Conservation (phyloP, 2,113 vertebrate species). For the Caloenas nicobarica region DNA sequence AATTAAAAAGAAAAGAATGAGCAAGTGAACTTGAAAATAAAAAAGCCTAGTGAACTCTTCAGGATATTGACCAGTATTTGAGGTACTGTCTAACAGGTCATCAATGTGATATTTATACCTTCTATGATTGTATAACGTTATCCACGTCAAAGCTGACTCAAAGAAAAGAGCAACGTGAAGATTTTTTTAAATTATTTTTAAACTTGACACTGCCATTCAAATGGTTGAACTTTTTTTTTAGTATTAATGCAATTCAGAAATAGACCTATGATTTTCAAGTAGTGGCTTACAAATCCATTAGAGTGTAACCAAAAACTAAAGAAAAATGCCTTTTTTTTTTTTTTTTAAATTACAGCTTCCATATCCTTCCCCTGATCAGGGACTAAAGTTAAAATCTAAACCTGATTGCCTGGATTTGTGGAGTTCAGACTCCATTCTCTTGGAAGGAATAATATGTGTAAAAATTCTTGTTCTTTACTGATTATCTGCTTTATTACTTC, state of each 20-base stretch:
- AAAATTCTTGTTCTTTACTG: slow-evolving; percentile 22
- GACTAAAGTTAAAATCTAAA: slow-evolving; percentile 44
- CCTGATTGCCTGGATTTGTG: slow-evolving; percentile 11
- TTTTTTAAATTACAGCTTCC: neutral
- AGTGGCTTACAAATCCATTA: neutral
- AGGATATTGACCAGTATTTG: slow-evolving; percentile 40
- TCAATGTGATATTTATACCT: slow-evolving; percentile 61
- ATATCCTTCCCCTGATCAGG: neutral
- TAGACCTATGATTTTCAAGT: neutral
- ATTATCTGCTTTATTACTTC: neutral
- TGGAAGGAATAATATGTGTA: neutral
- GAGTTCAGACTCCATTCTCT: slow-evolving; percentile 55
- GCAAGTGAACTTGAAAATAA: neutral
- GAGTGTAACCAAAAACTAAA: neutral
- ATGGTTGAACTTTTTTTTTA: neutral
- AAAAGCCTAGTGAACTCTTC: neutral
- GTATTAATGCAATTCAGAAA: neutral
- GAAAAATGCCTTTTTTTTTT: neutral
- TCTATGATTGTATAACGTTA: slow-evolving; percentile 5
- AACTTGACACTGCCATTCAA: neutral
- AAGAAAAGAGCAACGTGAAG: neutral
- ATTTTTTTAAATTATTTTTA: neutral
- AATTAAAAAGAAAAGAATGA: slow-evolving; percentile 56
- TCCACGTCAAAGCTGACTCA: neutral
- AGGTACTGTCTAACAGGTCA: slow-evolving; percentile 63